These are phyloP conservation scores for Dermatophagoides farinae DNA, from an alignment of 1,140 invertebrate species.

Conservation along the genomic window DNA sequence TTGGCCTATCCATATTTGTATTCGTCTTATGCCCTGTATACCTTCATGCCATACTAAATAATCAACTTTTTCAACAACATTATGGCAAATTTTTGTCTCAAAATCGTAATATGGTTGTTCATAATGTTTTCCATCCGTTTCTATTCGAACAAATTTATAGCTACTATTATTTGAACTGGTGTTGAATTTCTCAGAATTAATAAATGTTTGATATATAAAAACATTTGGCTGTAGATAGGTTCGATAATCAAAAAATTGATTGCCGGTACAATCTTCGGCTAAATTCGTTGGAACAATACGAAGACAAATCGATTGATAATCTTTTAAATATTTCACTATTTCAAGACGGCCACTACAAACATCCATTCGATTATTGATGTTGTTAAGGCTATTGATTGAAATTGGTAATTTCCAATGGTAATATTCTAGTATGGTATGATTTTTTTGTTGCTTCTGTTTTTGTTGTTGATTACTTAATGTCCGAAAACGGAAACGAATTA, in stretches of 20 bases:
- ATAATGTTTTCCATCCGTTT: neutral
- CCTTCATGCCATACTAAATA: slow-evolving; percentile 3
- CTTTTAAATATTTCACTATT: neutral
- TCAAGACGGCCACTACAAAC: too few species aligned
- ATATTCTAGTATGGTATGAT: too few species aligned
- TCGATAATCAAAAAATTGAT: neutral
- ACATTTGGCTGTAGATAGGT: neutral
- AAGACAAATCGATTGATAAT: neutral
- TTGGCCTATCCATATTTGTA: neutral
- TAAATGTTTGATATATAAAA: neutral
- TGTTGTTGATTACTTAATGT: neutral
- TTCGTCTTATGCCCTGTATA: neutral
- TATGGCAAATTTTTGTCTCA: neutral
- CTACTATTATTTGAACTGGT: too few species aligned
- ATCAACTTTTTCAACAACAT: neutral
- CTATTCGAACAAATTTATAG: neutral
- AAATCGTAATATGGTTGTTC: neutral
- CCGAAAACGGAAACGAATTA: neutral
- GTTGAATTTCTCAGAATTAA: too few species aligned
- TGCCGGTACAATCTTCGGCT: neutral
- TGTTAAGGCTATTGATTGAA: neutral
- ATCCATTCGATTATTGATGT: neutral
- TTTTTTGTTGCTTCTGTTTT: neutral
- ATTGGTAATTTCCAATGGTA: neutral
- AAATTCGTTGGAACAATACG: neutral